Base-by-base conservation (phyloP, 2,797 vertebrate species). In the Smutsia temminckii region DNA sequence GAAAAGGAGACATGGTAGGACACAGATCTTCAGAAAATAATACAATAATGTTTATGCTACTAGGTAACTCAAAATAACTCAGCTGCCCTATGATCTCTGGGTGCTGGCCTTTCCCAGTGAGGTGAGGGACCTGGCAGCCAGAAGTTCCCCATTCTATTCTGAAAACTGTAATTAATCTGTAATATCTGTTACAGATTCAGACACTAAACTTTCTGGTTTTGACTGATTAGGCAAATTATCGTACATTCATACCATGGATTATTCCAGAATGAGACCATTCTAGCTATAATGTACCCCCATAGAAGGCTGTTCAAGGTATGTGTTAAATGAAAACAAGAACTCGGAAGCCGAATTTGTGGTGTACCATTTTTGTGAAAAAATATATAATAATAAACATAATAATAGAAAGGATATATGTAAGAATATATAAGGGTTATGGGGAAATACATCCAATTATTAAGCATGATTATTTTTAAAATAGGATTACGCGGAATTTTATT, bases 361-460 rank as follows among this genome's bases (percentile, higher is more conserved):
- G 64, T 27, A n/a, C 20, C 1, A 34, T 37, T 88, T 71, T 66
- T 20, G 29, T 57, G 46, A 79, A 72, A 89, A 86, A 20, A 85
- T 37, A 37, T 25, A 74, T 25, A 51, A 34, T 11, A 53, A 68
- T 11, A 74, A 84, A 40, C 10, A 16, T 40, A 61, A 34, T 63
- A 78, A 53, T 49, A 66, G 53, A 20, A 66, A 27, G 8, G 51
- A 37, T 2, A 5, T 25, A 53, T 59, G 1, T 53, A 32, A 69
- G 49, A 86, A 46, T 46, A 61, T 27, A 61, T 13, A 53, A 16
- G 29, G 29, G 51, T 29, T 16, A 17, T 42, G 40, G 91, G 34
- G 11, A 96, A 96, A 85, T 66, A 37, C 32, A 34, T 23, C 37
- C 27, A 57, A 53, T 49, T 34, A 53, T 55, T 95, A 64, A 53